These are phyloP conservation scores for Elachura formosa DNA, from an alignment of 2,113 vertebrate genomes.

Conservation along the genomic window DNA sequence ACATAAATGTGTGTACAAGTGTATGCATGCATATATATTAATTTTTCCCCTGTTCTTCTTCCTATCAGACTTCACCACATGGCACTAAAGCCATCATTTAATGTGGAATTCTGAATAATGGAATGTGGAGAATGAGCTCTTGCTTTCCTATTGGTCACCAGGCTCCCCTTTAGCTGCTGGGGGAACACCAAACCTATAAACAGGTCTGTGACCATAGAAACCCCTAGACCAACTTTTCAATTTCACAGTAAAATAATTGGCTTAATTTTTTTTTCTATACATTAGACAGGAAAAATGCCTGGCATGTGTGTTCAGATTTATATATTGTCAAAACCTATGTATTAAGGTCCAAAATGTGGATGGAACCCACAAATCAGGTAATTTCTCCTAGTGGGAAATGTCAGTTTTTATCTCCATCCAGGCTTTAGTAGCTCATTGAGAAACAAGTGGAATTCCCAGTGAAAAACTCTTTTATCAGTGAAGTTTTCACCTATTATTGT, in stretches of 20 bases:
- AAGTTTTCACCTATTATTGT: not conserved
- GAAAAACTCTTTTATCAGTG: not conserved
- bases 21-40: not conserved
- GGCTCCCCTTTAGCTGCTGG: not conserved
- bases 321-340: not conserved
- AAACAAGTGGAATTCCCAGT: not conserved
- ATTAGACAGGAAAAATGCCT: not conserved
- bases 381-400: not conserved
- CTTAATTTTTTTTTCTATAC: not conserved
- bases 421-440: not conserved
- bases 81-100: slow-evolving; percentile 11
- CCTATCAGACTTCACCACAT: slow-evolving; percentile 23
- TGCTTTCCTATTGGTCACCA: slow-evolving; percentile 35
- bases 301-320: not conserved
- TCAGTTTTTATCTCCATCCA: not conserved
- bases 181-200: slow-evolving; percentile 33
- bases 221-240: not conserved
- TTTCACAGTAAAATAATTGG: slow-evolving; percentile 11
- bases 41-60: not conserved
- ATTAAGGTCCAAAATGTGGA: not conserved
- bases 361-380: not conserved
- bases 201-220: slow-evolving; percentile 59
- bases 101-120: slow-evolving; percentile 48
- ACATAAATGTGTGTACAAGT: too few relatives aligned
- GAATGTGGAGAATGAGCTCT: slow-evolving; percentile 50